Evolutionary conservation across 2,888 invertebrate genomes (phyloP).

Genomic region (Caenorhabditis sp.): DNA sequence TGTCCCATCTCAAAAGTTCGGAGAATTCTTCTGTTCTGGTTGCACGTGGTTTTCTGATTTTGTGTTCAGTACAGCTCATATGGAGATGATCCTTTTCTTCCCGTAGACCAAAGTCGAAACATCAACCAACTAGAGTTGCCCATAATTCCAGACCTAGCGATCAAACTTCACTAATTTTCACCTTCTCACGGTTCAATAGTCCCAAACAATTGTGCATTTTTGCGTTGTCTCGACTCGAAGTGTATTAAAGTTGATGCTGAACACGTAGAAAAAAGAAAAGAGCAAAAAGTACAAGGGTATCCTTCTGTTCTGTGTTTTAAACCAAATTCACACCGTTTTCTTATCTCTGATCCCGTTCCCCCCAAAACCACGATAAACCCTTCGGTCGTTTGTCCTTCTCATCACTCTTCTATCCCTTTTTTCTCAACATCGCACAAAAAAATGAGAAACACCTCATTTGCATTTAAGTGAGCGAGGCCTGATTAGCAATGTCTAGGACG

Average conservation of each 20-base stretch:
- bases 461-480: slow-evolving; percentile 15
- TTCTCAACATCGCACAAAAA: not conserved
- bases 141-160: slow-evolving; percentile 18
- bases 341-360: slow-evolving; percentile 29
- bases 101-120: slow-evolving; percentile 13
- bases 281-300: slow-evolving; percentile 6
- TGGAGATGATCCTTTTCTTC: not conserved
- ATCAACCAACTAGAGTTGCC: not conserved
- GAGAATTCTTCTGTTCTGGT: too few relatives aligned
- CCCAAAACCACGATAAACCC: not conserved
- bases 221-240: not conserved
- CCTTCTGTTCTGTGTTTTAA: not conserved
- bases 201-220: slow-evolving; percentile 38
- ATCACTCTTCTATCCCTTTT: slow-evolving; percentile 1
- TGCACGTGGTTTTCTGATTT: too few relatives aligned
- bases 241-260: not conserved
- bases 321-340: slow-evolving; percentile 36
- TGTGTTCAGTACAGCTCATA: too few relatives aligned
- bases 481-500: slow-evolving; percentile 2
- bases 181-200: slow-evolving; percentile 24
- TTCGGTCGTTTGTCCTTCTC: slow-evolving; percentile 17
- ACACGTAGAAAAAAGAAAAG: slow-evolving; percentile 8
- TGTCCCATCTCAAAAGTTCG: too few relatives aligned
- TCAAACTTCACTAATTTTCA: slow-evolving; percentile 36
- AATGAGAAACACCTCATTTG: slow-evolving; percentile 9